phyloP scores from a whole-genome alignment of 2,113 vertebrate species.

The Nycticebus coucang region DNA sequence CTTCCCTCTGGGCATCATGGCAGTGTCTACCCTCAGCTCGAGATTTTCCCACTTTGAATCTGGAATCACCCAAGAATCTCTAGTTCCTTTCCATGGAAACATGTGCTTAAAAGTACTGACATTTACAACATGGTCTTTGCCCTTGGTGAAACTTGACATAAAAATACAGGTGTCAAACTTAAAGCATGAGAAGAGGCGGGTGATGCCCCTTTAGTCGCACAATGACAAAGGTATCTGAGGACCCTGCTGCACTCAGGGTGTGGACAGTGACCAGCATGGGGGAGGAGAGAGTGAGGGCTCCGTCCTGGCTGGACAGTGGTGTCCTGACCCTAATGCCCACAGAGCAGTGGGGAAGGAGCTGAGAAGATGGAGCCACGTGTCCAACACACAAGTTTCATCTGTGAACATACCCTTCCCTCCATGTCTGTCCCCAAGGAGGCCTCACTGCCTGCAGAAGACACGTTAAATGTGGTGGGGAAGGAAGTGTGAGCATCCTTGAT shows the following conservation, averaged over 20 bases:
- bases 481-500: too few relatives aligned
- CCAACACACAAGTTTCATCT: not conserved
- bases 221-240: not conserved
- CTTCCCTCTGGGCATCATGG: not conserved
- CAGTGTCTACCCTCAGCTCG: not conserved
- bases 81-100: not conserved
- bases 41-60: too few relatives aligned
- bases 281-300: not conserved
- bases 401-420: not conserved
- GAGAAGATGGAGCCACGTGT: not conserved
- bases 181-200: not conserved
- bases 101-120: not conserved
- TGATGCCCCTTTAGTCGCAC: accelerated
- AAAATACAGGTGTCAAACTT: not conserved
- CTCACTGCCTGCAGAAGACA: too few relatives aligned
- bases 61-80: not conserved
- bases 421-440: not conserved
- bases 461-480: accelerated
- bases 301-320: too few relatives aligned
- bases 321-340: not conserved
- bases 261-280: not conserved
- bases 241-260: not conserved
- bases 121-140: not conserved
- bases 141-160: not conserved
- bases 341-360: not conserved